Base-by-base conservation (phyloP, 2,888 invertebrate genomes). In the Lasioglossum zephyrum region DNA sequence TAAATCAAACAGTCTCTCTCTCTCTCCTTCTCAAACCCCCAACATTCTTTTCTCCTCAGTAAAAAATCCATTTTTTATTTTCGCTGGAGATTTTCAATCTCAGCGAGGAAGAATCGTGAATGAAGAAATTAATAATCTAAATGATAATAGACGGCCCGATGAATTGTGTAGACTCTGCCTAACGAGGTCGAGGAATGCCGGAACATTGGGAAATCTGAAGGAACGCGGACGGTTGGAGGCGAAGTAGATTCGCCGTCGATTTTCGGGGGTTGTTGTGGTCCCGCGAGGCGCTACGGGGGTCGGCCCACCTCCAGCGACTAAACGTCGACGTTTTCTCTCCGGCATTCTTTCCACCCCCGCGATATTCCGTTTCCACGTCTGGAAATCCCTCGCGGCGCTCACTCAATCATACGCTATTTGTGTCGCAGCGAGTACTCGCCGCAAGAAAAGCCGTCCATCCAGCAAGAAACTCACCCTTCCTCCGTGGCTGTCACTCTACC, bases 361-460 rank as follows among this genome's bases (percentile, higher is more conserved):
- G 87, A 84, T 87, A 87, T 87, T 81, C 84, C 81, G 81, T 81
- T 87, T 84, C 87, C 80, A 79, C 79, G 73, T 53, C 78, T 86
- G 87, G 87, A 87, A 87, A 87, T 87, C 87, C 87, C 87, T 87
- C 87, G 87, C 87, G 87, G 87, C 87, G 87, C 83, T 87, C 87
- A 87, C 87, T 87, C 87, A 87, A 87, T 87, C 87, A 87, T 87
- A 86, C 84, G 84, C 84, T 79, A 81, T 94, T 94, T 94, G 94
- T 94, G 93, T 92, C 93, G 92, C 92, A 87, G 89, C 89, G 88
- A 89, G 91, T 87, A 91, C 89, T 86, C 86, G 85, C 85, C 87
- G 89, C 85, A 88, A 88, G 81, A 87, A 86, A 87, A 84, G 80
- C 91, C 93, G 94, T 94, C 94, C 94, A 94, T 94, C 93, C 93